Evolutionary conservation across 2,113 vertebrate species (phyloP), one percentile per base, ranked within the genome.

Genomic region (Plestiodon gilberti): DNA sequence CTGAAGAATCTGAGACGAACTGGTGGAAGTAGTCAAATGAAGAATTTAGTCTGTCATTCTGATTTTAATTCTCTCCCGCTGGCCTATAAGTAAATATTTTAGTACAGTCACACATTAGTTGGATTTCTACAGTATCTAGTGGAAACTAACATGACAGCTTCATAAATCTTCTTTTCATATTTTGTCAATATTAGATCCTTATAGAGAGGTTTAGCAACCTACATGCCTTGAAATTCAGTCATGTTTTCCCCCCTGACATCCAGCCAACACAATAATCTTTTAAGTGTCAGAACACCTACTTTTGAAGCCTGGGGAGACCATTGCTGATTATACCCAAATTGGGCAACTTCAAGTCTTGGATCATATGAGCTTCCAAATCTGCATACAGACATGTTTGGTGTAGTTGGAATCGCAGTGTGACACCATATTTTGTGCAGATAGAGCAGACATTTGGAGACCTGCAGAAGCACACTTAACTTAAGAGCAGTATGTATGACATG

Each of bases 131-230:
- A 74, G 38, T 89, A 94, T 67, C 73, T 67, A 57, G 77, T 65
- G 0, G 0, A 78, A 86, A 64, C 25, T 59, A 74, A 81, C 92
- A 93, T 91, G 82, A 91, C 14, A 88, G n/a, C 6, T 90, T 85
- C 81, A 83, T 64, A 85, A 92, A 89, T 65, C 81, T 88, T 88
- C 65, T 82, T 92, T 93, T 90, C 61, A 93, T 92, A 92, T 85
- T 90, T 71, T 43, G n/a, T 86, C 38, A 61, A 71, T 79, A 80
- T 73, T 76, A 90, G 35, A 71, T 93, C 25, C 86, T 95, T 95
- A 91, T 92, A 90, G 85, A 17, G 64, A 89, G 86, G 43, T 10
- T 6, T 86, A 82, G 55, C 33, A 76, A 69, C 67, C 0, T 65
- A 90, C 81, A 85, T 33, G 0, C 71, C 3, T 74, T 88, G 70